Base-by-base conservation (phyloP, 1,140 invertebrate species). In the Caenorhabditis brenneri region DNA sequence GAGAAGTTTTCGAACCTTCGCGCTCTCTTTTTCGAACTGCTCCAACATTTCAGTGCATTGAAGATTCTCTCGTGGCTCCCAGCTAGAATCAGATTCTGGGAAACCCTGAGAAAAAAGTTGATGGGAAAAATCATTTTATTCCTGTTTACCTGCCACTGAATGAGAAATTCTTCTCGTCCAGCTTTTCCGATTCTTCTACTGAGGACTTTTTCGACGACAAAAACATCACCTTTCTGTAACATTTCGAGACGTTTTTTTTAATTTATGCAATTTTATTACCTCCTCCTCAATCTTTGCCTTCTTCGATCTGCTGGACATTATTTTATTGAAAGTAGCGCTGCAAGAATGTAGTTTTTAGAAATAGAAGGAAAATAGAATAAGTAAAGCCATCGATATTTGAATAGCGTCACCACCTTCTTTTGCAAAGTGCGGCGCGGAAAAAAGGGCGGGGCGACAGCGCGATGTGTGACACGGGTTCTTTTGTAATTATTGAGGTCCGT, bases 111-210 rank as follows among this genome's bases (percentile, higher is more conserved):
- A 19, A 53, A n/a, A n/a, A n/a, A n/a, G n/a, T n/a, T n/a, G n/a
- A n/a, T n/a, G n/a, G n/a, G n/a, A n/a, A n/a, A n/a, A n/a, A n/a
- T n/a, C n/a, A n/a, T n/a, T n/a, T n/a, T n/a, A n/a, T n/a, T n/a
- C n/a, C n/a, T n/a, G n/a, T 24, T 36, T 5, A n/a, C 58, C 58
- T 74, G 65, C 65, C 65, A 74, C 24, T 74, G 65, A 15, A 74
- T 74, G 36, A 74, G 65, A 42, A 42, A 74, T 24, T 74, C 65
- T 22, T 74, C 65, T 74, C 65, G 42, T 22, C 65, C 65, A 12
- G 65, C 65, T 42, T 74, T 74, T 24, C 65, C 65, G 16, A 29
- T 24, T 27, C 65, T 39, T 42, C 42, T 74, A 22, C 42, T 36
- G 6, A 74, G 65, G 7, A 74, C 65, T 46, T 74, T 74, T 46